A percentile compares a stretch with the other conserved stretches of the same genome.
These are phyloP conservation scores for Xerus inauris DNA, from an alignment of 2,113 vertebrate genomes.

Conservation along the genomic window DNA sequence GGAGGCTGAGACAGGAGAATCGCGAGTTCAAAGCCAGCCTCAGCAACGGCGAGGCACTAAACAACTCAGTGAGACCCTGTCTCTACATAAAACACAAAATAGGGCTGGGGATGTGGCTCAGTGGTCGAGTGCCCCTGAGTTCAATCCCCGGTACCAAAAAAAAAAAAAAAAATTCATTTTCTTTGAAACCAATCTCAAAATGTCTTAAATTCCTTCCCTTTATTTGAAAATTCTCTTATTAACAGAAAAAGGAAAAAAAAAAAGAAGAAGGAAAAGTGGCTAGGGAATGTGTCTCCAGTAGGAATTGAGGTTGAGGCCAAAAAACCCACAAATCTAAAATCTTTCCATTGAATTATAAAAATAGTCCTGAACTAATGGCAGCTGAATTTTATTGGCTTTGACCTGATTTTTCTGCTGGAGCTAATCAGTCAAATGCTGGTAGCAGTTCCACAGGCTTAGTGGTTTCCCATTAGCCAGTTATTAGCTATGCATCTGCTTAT, in stretches of 20 bases:
- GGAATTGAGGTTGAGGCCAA: not conserved
- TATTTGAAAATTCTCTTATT: conserved; percentile 48
- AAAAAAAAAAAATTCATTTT: not conserved
- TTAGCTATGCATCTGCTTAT: conserved; percentile 21
- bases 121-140: too few species aligned
- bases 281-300: not conserved
- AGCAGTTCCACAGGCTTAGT: not conserved
- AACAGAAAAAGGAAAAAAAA: not conserved
- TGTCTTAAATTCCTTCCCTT: not conserved
- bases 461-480: not conserved
- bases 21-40: too few species aligned
- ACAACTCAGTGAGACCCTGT: too few species aligned
- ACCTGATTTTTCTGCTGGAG: conserved; percentile 38
- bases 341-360: not conserved
- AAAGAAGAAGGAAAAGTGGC: too few species aligned
- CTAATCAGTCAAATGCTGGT: conserved; percentile 3
- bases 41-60: too few species aligned
- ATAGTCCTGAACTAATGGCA: not conserved
- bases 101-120: too few species aligned
- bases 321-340: not conserved
- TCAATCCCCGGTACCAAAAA: too few species aligned
- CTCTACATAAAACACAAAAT: too few species aligned
- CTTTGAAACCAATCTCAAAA: conserved; percentile 2
- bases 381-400: conserved; percentile 34
- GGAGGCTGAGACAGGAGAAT: too few species aligned